Percentiles rank a stretch among this genome's conserved stretches.
phyloP scores from a whole-genome alignment of 2,797 vertebrate species.

The Clarias pachynema region DNA sequence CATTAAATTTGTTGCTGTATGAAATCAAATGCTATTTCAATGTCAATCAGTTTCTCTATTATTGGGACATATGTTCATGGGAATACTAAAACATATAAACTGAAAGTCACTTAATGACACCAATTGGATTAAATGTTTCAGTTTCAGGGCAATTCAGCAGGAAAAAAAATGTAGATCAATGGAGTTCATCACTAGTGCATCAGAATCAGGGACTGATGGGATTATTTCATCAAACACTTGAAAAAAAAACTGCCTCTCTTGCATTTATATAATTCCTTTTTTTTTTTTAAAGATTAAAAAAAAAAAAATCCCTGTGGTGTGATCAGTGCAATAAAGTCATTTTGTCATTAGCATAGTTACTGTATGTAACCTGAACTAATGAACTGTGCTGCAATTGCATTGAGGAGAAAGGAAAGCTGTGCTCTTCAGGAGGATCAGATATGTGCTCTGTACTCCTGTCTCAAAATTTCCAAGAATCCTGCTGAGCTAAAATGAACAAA shows the following conservation, averaged over 20 bases:
- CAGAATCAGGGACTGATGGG: not conserved
- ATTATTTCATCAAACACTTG: not conserved
- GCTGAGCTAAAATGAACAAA: not conserved
- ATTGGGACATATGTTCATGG: not conserved
- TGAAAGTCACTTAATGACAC: not conserved
- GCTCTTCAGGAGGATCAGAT: constrained; percentile 4
- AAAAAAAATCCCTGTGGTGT: not conserved
- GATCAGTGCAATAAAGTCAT: constrained; percentile 64
- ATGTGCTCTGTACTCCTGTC: constrained; percentile 8
- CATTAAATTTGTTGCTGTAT: not conserved
- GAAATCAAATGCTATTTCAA: not conserved
- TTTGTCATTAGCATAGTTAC: constrained; percentile 70
- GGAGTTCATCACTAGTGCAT: constrained; percentile 1
- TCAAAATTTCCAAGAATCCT: constrained; percentile 7
- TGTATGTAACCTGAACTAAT: constrained; percentile 75
- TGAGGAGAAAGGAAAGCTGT: not conserved
- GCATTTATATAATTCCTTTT: not conserved
- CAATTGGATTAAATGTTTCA: not conserved
- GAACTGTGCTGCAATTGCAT: constrained; percentile 58
- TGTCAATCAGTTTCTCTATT: not conserved
- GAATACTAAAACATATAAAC: not conserved
- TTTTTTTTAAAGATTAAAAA: too few species aligned
- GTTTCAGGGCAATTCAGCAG: not conserved
- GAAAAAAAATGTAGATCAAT: not conserved
- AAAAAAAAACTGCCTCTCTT: not conserved